These are phyloP conservation scores for Plumapathes pennacea DNA, from an alignment of 92 coral and sea anemone genomes.

Conservation along the genomic window DNA sequence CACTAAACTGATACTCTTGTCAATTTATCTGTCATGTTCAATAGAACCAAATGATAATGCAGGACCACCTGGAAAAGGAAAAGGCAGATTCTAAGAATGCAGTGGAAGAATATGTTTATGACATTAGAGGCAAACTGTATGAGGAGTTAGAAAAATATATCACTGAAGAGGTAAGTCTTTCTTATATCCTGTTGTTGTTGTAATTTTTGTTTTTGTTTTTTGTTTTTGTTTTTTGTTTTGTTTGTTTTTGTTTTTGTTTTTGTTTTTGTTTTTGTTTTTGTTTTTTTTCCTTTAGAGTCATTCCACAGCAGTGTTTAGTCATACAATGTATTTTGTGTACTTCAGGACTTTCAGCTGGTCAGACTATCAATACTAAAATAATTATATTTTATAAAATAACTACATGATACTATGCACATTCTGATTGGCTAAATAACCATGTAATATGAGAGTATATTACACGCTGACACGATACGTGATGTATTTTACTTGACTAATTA, in stretches of 20 bases:
- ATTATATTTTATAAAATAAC: no score
- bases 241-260: background rate
- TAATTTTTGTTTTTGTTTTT: no score
- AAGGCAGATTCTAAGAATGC: slow-evolving; percentile 81
- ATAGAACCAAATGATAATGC: slow-evolving; percentile 80
- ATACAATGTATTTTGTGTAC: no score
- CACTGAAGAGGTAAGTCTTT: slow-evolving; percentile 54
- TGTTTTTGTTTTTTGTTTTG: background rate
- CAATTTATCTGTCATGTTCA: background rate
- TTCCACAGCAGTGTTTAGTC: no score
- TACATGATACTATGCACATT: no score
- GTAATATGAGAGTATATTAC: no score
- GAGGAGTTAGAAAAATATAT: slow-evolving; percentile 66
- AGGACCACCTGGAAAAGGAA: slow-evolving; percentile 82
- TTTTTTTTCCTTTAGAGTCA: slow-evolving; percentile 17
- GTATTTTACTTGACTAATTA: no score
- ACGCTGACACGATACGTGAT: no score
- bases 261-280: background rate
- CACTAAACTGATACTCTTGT: no score
- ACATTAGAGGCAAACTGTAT: slow-evolving; percentile 67
- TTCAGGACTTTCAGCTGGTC: no score
- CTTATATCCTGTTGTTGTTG: background rate
- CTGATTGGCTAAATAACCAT: no score
- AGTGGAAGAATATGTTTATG: slow-evolving; percentile 87
- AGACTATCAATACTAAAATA: no score